A percentile compares a stretch with the other conserved stretches of the same genome.
Conservation (phyloP, 2,113 vertebrate species). For the Oxyruncus cristatus region DNA sequence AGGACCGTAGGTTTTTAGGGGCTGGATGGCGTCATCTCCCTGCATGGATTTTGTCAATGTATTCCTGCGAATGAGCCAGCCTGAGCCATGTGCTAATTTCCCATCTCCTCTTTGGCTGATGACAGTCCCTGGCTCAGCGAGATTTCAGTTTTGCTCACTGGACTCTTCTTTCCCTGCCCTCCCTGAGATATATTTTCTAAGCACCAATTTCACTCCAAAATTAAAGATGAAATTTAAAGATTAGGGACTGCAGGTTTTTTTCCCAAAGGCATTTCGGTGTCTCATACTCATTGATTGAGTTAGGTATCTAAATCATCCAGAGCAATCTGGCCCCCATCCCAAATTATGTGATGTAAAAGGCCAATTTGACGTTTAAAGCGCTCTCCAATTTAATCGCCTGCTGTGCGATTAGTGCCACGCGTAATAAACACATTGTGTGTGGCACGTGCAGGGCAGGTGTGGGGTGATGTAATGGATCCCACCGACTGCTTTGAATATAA, state of each 20-base stretch:
- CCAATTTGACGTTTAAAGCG: constrained; percentile 53
- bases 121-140: constrained; percentile 30
- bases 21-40: constrained; percentile 23
- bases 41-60: neutral
- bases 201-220: constrained; percentile 60
- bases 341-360: constrained; percentile 44
- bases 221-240: constrained; percentile 69
- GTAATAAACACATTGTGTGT: constrained; percentile 9
- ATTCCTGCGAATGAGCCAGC: neutral
- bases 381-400: constrained; percentile 17
- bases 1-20: neutral
- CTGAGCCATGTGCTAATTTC: constrained; percentile 37
- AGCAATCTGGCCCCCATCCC: constrained; percentile 25
- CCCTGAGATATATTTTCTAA: constrained; percentile 49
- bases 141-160: constrained; percentile 37
- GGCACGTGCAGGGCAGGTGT: neutral
- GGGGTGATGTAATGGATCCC: neutral
- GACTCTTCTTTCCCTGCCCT: neutral
- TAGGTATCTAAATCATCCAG: constrained; percentile 46
- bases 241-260: neutral
- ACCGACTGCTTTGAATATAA: neutral
- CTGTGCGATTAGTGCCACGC: neutral
- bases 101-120: neutral
- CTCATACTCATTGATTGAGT: constrained; percentile 29
- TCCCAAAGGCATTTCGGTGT: constrained; percentile 20